Evolutionary conservation across 1,140 invertebrate genomes (phyloP).

Genomic region (Heliconius hewitsoni): DNA sequence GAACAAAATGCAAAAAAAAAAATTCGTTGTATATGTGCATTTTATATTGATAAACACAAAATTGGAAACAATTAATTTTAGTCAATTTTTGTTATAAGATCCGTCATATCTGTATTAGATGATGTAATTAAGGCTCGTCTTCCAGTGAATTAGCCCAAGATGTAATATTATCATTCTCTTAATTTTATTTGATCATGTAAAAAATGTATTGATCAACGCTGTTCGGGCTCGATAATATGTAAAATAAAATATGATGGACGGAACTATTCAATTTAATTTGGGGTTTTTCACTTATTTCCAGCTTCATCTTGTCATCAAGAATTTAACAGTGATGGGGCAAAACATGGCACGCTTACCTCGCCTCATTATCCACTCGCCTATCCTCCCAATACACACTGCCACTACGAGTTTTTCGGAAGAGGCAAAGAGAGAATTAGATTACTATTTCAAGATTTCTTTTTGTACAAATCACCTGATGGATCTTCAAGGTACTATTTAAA

Average conservation of each 20-base stretch:
- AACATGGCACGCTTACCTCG: constrained; percentile 90
- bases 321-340: constrained; percentile 89
- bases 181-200: neutral
- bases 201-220: too few relatives aligned
- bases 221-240: neutral
- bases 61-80: too few relatives aligned
- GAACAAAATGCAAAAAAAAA: neutral
- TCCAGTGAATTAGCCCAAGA: neutral
- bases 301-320: constrained; percentile 89
- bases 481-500: constrained; percentile 48
- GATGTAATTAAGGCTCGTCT: neutral
- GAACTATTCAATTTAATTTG: neutral
- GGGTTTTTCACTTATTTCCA: constrained; percentile 80
- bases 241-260: neutral
- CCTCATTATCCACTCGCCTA: constrained; percentile 89
- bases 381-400: constrained; percentile 87
- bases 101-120: too few relatives aligned
- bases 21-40: too few relatives aligned
- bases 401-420: constrained; percentile 91
- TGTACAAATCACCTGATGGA: constrained; percentile 70
- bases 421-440: constrained; percentile 86
- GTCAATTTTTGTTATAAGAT: too few relatives aligned
- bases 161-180: neutral
- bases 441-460: constrained; percentile 76
- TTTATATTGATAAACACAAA: too few relatives aligned